Evolutionary conservation across 2,797 vertebrate species (phyloP), one percentile per base, ranked within the genome.

Genomic region (Phalloptychus januarius): DNA sequence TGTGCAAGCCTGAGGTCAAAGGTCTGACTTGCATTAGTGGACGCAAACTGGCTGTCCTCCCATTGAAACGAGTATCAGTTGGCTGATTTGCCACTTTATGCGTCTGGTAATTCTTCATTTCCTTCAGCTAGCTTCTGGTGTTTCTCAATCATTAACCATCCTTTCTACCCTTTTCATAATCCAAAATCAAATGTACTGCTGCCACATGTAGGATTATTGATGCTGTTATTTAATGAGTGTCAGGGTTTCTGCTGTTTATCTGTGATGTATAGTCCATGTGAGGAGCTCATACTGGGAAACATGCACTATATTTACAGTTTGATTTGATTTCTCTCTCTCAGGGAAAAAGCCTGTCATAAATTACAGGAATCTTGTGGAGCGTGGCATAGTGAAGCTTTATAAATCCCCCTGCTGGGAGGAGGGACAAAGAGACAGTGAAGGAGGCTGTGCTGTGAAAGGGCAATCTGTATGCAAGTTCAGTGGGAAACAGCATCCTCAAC

Each of bases 251-350:
- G 86, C 71, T 86, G 75, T 91, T 90, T 91, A 91, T 90, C 87
- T 87, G 83, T 88, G 86, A 89, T 92, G 78, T 89, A 87, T 79
- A 36, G 78, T 58, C 77, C 74, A 72, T 74, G 88, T 85, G 82
- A 84, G 75, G 80, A 88, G 83, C 89, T 82, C 83, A 80, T 85
- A 91, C 85, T 92, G 86, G 88, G 89, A 90, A 94, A 89, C 86
- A 89, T 87, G 89, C 78, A 81, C 83, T 89, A 81, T 92, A 91
- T 95, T 95, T 93, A 92, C 86, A 83, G 91, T 90, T 87, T 94
- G 90, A 95, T 94, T 94, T 86, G 84, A 95, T 94, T 95, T 88
- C 87, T 87, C 77, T 73, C 89, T 82, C 89, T 89, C 86, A 78
- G 89, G 85, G 83, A 92, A 91, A 92, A 89, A 28, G 83, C 80